phyloP scores from a whole-genome alignment of 2,797 vertebrate genomes.

The Cheirogaleus major region DNA sequence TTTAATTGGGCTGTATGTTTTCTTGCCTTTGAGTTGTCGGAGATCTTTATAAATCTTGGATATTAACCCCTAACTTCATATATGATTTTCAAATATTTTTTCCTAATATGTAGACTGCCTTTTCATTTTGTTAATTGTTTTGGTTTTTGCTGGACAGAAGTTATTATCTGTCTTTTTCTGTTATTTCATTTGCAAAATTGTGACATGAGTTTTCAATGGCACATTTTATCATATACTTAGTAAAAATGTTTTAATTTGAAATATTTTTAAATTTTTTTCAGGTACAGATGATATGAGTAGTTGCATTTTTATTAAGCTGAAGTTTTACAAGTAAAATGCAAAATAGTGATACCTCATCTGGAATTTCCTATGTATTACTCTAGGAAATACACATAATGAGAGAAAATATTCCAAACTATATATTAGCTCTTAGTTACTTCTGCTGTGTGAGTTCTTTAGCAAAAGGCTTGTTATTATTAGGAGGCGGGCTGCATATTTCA shows the following conservation, averaged over 20 bases:
- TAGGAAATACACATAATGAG: not conserved
- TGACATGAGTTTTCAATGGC: not conserved
- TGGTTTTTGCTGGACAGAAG: not conserved
- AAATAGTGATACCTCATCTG: not conserved
- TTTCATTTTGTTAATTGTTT: not conserved
- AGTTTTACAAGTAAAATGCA: not conserved
- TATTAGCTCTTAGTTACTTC: conserved; percentile 12
- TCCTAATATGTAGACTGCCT: not conserved
- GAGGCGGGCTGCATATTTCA: not conserved
- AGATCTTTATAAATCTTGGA: not conserved
- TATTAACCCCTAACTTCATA: not conserved
- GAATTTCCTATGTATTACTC: not conserved
- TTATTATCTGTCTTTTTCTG: not conserved
- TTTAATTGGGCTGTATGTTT: not conserved
- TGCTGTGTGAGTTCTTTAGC: not conserved
- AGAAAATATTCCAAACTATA: not conserved
- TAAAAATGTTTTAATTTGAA: conserved; percentile 35
- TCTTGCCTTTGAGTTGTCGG: not conserved
- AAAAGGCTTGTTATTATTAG: not conserved
- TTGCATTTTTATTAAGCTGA: not conserved
- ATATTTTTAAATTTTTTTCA: not conserved
- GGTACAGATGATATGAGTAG: not conserved
- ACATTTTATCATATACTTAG: not conserved
- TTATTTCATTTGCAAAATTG: not conserved
- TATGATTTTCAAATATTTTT: not conserved